Conservation (phyloP, 2,888 invertebrate genomes). For the Platyscelio sp. region DNA sequence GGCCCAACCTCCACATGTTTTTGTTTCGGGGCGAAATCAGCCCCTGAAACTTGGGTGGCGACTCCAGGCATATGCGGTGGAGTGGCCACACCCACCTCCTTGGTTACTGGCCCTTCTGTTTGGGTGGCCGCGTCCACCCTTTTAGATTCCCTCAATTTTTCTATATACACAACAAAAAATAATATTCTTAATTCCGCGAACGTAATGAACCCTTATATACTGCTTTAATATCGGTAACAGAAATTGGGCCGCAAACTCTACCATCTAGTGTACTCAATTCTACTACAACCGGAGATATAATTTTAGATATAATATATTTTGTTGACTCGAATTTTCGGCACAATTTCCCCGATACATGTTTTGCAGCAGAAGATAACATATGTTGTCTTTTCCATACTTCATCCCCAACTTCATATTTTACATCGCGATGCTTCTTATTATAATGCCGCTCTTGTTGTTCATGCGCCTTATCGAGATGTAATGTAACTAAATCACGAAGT, state of each 20-base stretch:
- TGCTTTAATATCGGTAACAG: conserved; percentile 16
- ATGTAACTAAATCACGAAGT: conserved; percentile 29
- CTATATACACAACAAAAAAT: too few relatives aligned
- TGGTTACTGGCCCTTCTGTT: too few relatives aligned
- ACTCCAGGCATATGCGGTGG: too few relatives aligned
- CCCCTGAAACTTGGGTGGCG: too few relatives aligned
- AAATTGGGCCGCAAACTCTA: conserved; percentile 1
- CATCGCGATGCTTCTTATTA: conserved; percentile 28
- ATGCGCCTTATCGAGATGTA: conserved; percentile 25
- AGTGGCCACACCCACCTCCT: too few relatives aligned
- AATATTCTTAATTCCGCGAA: too few relatives aligned
- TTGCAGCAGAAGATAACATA: conserved; percentile 3
- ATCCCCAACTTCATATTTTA: conserved; percentile 39
- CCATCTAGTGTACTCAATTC: not conserved
- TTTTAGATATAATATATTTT: conserved; percentile 6
- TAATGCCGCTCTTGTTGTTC: conserved; percentile 20
- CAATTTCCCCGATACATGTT: conserved; percentile 18
- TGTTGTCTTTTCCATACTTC: conserved; percentile 28
- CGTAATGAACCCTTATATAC: conserved; percentile 17
- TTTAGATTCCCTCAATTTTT: too few relatives aligned
- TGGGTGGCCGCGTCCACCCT: too few relatives aligned
- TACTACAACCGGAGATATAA: conserved; percentile 24
- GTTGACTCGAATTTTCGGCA: conserved; percentile 28
- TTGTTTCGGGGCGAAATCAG: too few relatives aligned
- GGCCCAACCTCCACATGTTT: too few relatives aligned